Base-by-base conservation (phyloP, 2,888 invertebrate species). In the Apodemia duryi region DNA sequence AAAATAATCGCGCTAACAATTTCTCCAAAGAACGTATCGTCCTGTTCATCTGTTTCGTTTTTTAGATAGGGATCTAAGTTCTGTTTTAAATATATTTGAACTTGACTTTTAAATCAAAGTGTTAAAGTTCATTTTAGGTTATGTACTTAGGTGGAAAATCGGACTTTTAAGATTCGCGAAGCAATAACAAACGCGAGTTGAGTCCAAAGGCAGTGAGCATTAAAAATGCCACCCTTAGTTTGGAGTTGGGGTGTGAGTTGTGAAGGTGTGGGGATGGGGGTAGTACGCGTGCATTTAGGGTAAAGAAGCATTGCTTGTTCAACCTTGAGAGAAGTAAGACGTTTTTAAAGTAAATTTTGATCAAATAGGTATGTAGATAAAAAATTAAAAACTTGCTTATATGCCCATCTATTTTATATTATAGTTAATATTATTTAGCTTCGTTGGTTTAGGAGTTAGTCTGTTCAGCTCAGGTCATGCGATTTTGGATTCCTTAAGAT, bases 51-150 rank as follows among this genome's bases (percentile, higher is more conserved):
- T 74, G 77, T 76, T 83, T 78, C 77, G 75, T 81, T 75, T 60
- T 82, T 85, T 83, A 82, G 83, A 84, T 82, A 83, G 79, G 75
- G 82, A 82, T 85, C 82, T 85, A 85, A 83, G 78, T 82, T 79
- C 74, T 72, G 70, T 70, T 73, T 68, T 49, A 38, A 35, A 60
- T 67, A 41, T 65, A 67, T 51, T 65, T 61, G 29, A 79, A 75
- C 77, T 67, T 72, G 62, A 68, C 70, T 76, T 72, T 70, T 79
- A 77, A 43, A 0, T 0, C 21, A 11, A 9, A 2, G 28, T 0
- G 0, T 35, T 76, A 84, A 70, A 68, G 75, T 72, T 68, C 52
- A 72, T 63, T 72, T 74, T 80, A 61, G 70, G 35, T 65, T 73
- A 70, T 46, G 43, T 21, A 6, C 67, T 66, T 66, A 51, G 68